These are phyloP conservation scores for Calonectris borealis DNA, from an alignment of 2,113 vertebrate genomes.

Conservation along the genomic window DNA sequence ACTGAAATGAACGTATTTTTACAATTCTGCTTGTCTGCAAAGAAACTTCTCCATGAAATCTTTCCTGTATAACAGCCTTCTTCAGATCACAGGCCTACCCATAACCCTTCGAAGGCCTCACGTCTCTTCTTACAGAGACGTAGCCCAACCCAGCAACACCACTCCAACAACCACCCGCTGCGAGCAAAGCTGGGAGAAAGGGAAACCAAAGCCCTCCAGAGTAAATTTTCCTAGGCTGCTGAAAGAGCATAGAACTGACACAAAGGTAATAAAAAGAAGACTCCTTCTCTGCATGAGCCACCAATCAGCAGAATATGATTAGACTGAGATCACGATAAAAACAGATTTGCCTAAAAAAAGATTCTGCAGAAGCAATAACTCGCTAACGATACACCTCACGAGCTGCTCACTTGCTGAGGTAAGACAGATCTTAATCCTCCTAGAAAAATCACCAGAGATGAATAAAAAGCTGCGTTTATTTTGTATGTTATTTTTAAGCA, in stretches of 20 bases:
- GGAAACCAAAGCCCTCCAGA: not conserved
- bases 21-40: not conserved
- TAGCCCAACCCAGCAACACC: fast-evolving
- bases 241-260: not conserved
- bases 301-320: not conserved
- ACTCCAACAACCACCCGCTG: not conserved
- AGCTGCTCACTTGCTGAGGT: not conserved
- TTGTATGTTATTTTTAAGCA: not conserved
- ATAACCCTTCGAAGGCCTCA: not conserved
- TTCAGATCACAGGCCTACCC: not conserved
- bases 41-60: not conserved
- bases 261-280: not conserved
- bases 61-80: not conserved
- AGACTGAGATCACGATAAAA: not conserved
- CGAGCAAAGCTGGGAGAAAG: not conserved
- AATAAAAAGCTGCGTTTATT: not conserved
- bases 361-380: not conserved
- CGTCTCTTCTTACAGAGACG: not conserved
- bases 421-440: not conserved
- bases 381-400: not conserved
- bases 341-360: not conserved
- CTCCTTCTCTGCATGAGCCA: not conserved
- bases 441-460: not conserved
- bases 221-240: not conserved
- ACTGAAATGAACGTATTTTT: not conserved